phyloP scores from a whole-genome alignment of 2,113 vertebrate genomes.

The Ginglymostoma cirratum region DNA sequence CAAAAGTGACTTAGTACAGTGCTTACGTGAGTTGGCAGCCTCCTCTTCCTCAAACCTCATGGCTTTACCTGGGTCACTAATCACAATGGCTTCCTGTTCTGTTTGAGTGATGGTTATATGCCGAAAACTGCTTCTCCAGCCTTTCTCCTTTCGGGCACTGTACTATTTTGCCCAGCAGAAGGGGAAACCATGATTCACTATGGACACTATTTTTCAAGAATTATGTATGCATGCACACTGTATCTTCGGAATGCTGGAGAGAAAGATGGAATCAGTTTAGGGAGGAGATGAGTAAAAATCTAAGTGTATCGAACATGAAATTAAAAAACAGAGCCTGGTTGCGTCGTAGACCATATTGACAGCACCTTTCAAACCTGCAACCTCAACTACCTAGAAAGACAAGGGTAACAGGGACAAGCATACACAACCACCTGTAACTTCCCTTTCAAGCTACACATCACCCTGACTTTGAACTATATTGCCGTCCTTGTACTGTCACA shows the following conservation, averaged over 20 bases:
- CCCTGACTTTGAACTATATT: too few relatives aligned
- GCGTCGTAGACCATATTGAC: too few relatives aligned
- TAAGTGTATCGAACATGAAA: background rate
- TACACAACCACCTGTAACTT: too few relatives aligned
- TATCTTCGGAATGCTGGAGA: background rate
- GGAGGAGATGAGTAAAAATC: background rate
- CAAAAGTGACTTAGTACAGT: background rate
- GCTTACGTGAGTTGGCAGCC: background rate
- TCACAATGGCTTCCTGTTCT: background rate
- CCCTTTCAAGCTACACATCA: too few relatives aligned
- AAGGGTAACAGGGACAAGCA: too few relatives aligned
- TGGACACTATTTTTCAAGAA: too few relatives aligned
- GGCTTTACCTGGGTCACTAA: background rate
- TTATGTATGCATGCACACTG: background rate
- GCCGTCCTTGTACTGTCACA: too few relatives aligned
- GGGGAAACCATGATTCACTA: background rate
- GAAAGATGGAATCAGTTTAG: background rate
- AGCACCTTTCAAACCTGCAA: too few relatives aligned
- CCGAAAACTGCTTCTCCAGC: background rate
- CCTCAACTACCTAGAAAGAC: too few relatives aligned
- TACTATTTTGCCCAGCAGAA: background rate
- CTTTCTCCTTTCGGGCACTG: background rate
- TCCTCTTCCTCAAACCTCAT: background rate
- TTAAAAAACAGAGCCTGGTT: background rate
- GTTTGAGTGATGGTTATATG: background rate